Evolutionary conservation across 2,113 vertebrate genomes (phyloP), one percentile per base, ranked within the genome.

Genomic region (Lipotes vexillifer): DNA sequence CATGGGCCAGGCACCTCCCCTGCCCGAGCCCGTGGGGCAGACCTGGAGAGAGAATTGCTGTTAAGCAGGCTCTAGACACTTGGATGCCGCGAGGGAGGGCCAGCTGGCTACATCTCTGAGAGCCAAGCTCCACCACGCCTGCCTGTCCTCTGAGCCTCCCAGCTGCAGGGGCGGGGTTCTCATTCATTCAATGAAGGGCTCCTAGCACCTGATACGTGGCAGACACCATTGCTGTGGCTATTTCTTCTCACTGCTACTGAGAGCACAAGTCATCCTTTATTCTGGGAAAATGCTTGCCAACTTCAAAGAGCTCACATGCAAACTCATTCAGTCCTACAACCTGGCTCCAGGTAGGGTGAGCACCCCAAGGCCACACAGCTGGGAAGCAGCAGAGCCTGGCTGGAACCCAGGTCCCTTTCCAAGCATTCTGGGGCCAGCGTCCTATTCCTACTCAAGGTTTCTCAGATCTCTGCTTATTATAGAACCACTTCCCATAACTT

Each of bases 11-110:
- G 36, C 21, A 8, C 44, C 31, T 41, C 17, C 41, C 82, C 69
- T 15, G 4, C 3, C 41, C 3, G 20, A 75, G 65, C n/a, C 57
- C 0, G 0, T 5, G 4, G 23, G 57, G 17, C 52, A 72, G 68
- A 38, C 14, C 66, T 10, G 12, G 29, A 52, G 61, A 46, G 9
- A 71, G 20, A n/a, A 44, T 8, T 0, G 9, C 61, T 27, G 6
- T 14, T 20, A 23, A 44, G 77, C 71, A 5, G 41, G 44, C 10
- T 33, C 29, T 31, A 38, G 65, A 13, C 21, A 5, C 57, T 13
- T 6, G 25, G 84, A 46, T 2, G 21, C 4, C 2, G 23, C 0
- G 4, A 75, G 12, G 29, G 12, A 46, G 7, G 44, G 12, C 20
- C 72, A 10, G 0, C 23, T 63, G 44, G 36, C 72, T 23, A 1